phyloP scores from a whole-genome alignment of 2,113 vertebrate species.

The Heterocephalus glaber region DNA sequence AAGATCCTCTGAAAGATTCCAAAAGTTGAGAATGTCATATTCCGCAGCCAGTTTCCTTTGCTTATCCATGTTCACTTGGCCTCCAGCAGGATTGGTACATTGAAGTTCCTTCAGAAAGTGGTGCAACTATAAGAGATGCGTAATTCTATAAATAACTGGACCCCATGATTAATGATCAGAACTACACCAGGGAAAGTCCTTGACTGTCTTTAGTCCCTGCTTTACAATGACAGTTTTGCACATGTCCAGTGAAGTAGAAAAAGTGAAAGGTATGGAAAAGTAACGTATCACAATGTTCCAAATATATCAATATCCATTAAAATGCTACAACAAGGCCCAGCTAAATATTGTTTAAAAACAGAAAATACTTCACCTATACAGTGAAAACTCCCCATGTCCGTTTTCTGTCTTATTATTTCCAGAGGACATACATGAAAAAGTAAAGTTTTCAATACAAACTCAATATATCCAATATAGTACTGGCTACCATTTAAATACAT shows the following conservation, averaged over 20 bases:
- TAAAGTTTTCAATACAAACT: neutral
- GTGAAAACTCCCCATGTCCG: neutral
- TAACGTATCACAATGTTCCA: neutral
- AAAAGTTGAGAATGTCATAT: too few species aligned
- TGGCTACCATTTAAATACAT: neutral
- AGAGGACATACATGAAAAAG: neutral
- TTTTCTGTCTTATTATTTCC: neutral
- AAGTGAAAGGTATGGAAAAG: neutral
- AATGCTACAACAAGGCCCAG: too few species aligned
- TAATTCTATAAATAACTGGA: neutral
- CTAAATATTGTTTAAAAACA: neutral
- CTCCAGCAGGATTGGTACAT: too few species aligned
- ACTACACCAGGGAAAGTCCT: neutral
- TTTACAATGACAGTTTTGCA: neutral
- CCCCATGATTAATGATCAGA: neutral
- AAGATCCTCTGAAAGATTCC: too few species aligned
- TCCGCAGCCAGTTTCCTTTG: too few species aligned
- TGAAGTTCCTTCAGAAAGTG: too few species aligned
- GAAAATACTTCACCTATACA: neutral
- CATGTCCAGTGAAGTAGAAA: too few species aligned
- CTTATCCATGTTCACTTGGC: too few species aligned
- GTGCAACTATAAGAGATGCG: too few species aligned
- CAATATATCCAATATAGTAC: neutral
- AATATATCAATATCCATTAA: too few species aligned
- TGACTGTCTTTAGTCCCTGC: neutral